Conservation (phyloP, 2,113 vertebrate genomes). For the Microcebus tavaratra region DNA sequence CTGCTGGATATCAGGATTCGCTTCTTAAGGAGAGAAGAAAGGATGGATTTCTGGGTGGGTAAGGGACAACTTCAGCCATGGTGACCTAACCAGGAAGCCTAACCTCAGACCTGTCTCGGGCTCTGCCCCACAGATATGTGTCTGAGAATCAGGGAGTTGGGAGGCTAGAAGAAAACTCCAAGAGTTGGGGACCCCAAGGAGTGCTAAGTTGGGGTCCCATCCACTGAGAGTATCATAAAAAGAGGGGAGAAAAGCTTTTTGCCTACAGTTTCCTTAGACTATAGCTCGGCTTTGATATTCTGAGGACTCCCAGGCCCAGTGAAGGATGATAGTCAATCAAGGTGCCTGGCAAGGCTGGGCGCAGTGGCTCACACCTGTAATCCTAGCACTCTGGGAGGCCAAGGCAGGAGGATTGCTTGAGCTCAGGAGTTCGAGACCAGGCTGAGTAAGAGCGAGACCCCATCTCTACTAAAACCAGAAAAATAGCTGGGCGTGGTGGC, state of each 20-base stretch:
- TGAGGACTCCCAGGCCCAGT: not conserved
- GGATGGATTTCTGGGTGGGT: not conserved
- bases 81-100: not conserved
- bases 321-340: not conserved
- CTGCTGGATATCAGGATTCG: not conserved
- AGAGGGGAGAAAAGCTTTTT: not conserved
- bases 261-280: not conserved
- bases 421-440: too few species aligned
- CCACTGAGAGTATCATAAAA: not conserved
- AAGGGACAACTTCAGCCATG: not conserved
- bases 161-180: not conserved
- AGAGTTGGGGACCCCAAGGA: not conserved
- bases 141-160: not conserved
- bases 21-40: not conserved
- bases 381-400: too few species aligned
- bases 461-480: too few species aligned
- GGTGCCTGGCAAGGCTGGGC: not conserved
- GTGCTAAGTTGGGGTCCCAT: not conserved
- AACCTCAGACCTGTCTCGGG: not conserved
- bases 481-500: too few species aligned
- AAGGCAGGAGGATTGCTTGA: too few species aligned
- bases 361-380: too few species aligned
- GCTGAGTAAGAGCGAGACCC: too few species aligned
- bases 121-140: rapidly evolving
- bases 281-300: not conserved